Evolutionary conservation across 2,797 vertebrate species (phyloP).

Genomic region (Gallinago stenura): DNA sequence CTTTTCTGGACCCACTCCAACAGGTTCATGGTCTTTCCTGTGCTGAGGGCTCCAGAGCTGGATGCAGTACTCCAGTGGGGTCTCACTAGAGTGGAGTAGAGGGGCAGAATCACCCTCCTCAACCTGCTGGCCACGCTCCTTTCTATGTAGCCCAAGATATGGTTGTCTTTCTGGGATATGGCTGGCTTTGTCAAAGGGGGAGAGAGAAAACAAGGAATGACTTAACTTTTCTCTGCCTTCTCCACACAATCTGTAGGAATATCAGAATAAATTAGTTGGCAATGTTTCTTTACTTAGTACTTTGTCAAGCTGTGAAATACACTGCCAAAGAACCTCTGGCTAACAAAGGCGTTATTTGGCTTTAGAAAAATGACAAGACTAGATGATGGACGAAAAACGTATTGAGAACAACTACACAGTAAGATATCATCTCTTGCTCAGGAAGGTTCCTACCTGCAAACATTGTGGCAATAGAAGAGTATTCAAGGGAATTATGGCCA

Average conservation of each 20-base stretch:
- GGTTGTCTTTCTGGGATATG: background rate
- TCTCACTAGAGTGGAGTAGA: background rate
- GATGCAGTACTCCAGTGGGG: accelerated
- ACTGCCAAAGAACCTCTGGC: background rate
- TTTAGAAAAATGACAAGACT: background rate
- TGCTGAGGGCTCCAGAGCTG: background rate
- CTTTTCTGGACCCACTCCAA: background rate
- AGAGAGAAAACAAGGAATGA: background rate
- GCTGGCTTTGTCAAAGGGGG: background rate
- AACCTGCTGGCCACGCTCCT: accelerated
- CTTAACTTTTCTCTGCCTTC: background rate
- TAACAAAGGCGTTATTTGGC: background rate
- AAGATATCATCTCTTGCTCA: background rate
- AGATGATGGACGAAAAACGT: background rate
- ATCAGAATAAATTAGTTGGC: background rate
- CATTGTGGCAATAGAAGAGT: background rate
- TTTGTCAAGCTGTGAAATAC: background rate
- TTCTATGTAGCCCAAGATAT: background rate
- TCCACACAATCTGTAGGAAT: background rate
- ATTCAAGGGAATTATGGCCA: background rate
- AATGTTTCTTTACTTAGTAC: background rate
- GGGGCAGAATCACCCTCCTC: background rate
- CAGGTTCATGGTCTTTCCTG: background rate
- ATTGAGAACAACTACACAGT: background rate
- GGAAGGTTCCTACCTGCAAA: background rate